Conservation (phyloP, 2,888 invertebrate species). For the Athripsodes cinereus region DNA sequence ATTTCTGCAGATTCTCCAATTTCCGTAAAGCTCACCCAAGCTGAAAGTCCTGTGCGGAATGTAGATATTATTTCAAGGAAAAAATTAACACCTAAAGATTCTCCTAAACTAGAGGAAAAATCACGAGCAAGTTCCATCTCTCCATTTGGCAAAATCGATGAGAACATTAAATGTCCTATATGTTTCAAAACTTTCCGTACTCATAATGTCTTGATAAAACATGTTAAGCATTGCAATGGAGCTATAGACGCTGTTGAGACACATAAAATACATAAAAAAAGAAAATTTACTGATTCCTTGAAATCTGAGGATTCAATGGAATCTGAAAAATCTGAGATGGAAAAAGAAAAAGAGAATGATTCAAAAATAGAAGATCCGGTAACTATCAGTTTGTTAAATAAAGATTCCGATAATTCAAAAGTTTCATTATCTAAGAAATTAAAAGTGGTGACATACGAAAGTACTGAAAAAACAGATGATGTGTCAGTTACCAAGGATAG, state of each 20-base stretch:
- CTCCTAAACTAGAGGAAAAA: constrained; percentile 28
- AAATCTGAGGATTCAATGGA: background rate
- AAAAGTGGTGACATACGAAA: too few relatives aligned
- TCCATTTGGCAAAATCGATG: constrained; percentile 43
- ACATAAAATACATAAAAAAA: constrained; percentile 18
- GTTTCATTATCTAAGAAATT: too few relatives aligned
- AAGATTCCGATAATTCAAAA: too few relatives aligned
- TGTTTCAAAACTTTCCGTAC: constrained; percentile 47
- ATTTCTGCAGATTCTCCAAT: constrained; percentile 21
- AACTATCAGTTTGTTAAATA: too few relatives aligned
- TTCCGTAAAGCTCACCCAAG: constrained; percentile 14
- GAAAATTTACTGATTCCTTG: constrained; percentile 3
- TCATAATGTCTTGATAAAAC: constrained; percentile 49
- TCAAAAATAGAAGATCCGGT: too few relatives aligned
- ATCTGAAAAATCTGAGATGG: background rate
- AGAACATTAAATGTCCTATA: constrained; percentile 48
- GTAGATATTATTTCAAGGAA: background rate
- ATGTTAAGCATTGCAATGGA: constrained; percentile 49
- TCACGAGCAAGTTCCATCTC: constrained; percentile 33
- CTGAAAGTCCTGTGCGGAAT: background rate
- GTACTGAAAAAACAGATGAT: too few relatives aligned
- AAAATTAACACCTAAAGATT: background rate
- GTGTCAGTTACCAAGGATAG: too few relatives aligned
- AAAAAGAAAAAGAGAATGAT: background rate
- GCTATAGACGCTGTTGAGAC: constrained; percentile 25